Base-by-base conservation (phyloP, 2,797 vertebrate genomes). In the Cygnus olor region DNA sequence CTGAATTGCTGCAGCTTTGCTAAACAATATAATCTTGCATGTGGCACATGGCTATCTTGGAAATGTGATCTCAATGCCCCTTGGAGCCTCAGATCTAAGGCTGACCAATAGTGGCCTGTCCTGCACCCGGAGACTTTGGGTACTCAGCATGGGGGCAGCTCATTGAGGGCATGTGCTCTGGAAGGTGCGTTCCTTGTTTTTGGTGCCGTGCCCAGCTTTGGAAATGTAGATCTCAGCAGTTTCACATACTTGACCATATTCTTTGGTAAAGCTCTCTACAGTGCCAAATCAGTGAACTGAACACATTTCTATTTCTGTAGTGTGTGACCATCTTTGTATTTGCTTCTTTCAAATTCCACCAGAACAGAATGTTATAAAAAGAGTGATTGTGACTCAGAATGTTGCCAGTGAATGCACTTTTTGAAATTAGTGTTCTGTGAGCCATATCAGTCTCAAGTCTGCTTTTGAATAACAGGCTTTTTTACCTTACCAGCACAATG, bases 1-100 rank as follows among this genome's bases (percentile, higher is more conserved):
- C 61, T 78, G 89, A 92, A 91, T 85, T 95, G 72, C 81, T 78
- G 84, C 53, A 83, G 68, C 80, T 88, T 95, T 95, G 79, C 58
- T 93, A 32, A 85, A 77, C 56, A 90, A 90, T 91, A 90, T 93
- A 86, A 86, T 93, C 78, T 92, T 82, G 57, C 83, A 91, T 91
- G 84, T 95, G 90, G 93, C 63, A 76, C 38, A 40, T 63, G 58
- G 88, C 64, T 95, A 30, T 83, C 86, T 89, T 89, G 90, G 84
- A 87, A 93, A 94, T 1, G 5, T 71, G 88, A 93, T 82, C 71
- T 85, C 86, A 77, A 4, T 49, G 68, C 51, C 74, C 77, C 36
- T 19, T 57, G 90, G 51, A 94, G 71, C 85, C 60, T 84, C 47
- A 69, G 80, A 49, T 87, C 94, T 93, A 40, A 56, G 78, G 60